Percentiles rank a stretch among this genome's conserved stretches.
phyloP scores from a whole-genome alignment of 23 tunicate species.

The Halocynthia aurantium region DNA sequence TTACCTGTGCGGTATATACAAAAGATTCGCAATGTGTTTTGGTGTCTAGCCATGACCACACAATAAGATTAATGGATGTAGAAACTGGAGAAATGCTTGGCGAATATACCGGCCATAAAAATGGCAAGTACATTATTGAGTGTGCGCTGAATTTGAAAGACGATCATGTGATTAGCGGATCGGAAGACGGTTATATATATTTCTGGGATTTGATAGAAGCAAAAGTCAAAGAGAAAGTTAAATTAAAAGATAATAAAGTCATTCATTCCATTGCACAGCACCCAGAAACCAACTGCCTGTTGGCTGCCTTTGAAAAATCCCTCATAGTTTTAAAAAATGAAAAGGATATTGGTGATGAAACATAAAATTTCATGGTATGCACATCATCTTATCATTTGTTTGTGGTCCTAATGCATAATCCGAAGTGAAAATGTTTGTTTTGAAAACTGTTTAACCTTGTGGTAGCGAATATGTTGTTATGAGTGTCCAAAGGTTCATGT shows the following conservation, averaged over 20 bases:
- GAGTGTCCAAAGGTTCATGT: no score
- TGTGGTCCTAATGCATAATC: no score
- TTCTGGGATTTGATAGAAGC: constrained; percentile 92
- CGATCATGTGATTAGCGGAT: constrained; percentile 87
- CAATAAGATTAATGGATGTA: constrained; percentile 61
- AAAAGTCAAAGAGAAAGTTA: constrained; percentile 37
- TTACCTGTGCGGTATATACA: constrained; percentile 62
- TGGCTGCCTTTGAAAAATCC: constrained; percentile 58
- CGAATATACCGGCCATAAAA: constrained; percentile 88
- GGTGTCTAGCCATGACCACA: constrained; percentile 66
- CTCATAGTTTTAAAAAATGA: constrained; percentile 7
- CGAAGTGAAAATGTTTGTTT: no score
- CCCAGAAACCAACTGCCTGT: constrained; percentile 60
- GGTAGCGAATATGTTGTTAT: no score
- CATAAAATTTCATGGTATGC: no score
- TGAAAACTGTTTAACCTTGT: no score
- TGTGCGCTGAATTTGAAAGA: constrained; percentile 71
- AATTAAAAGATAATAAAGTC: constrained; percentile 27
- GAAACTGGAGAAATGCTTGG: constrained; percentile 83
- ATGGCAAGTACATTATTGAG: constrained; percentile 74
- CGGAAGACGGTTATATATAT: constrained; percentile 80
- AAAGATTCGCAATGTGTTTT: constrained; percentile 90
- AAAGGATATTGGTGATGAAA: not conserved
- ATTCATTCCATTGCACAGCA: constrained; percentile 64
- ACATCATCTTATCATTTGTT: no score